Evolutionary conservation across 1,140 invertebrate genomes (phyloP).

Genomic region (Micrasema longulum): DNA sequence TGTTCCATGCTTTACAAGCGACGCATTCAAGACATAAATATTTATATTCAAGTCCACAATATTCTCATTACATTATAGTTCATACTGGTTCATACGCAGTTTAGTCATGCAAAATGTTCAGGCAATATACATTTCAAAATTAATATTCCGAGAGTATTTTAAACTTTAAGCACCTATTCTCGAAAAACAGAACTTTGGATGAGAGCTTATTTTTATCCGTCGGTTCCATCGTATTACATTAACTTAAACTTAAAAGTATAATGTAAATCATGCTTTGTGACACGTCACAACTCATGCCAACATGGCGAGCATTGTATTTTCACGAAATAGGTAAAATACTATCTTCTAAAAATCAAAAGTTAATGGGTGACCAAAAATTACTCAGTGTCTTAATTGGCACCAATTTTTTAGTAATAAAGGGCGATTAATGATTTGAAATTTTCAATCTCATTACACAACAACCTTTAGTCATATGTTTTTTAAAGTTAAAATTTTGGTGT

Average conservation of each 20-base stretch:
- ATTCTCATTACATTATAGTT: neutral
- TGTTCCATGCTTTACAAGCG: constrained; percentile 34
- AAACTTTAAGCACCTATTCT: too few relatives aligned
- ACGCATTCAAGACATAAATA: constrained; percentile 27
- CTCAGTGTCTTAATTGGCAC: too few relatives aligned
- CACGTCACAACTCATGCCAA: constrained; percentile 3
- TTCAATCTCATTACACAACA: too few relatives aligned
- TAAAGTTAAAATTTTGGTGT: too few relatives aligned
- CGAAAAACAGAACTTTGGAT: too few relatives aligned
- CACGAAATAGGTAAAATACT: too few relatives aligned
- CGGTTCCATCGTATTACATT: neutral
- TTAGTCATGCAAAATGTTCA: constrained; percentile 31
- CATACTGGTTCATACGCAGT: constrained; percentile 25
- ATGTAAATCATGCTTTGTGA: constrained; percentile 8
- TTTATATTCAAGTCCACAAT: constrained; percentile 17
- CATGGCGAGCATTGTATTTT: neutral
- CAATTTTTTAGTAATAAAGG: too few relatives aligned
- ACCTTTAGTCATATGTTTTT: too few relatives aligned
- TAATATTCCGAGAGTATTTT: neutral
- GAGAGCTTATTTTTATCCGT: neutral
- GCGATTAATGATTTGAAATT: too few relatives aligned
- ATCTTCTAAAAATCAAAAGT: too few relatives aligned
- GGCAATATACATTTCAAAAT: constrained; percentile 8
- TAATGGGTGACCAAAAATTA: too few relatives aligned
- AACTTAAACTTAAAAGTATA: neutral